Conservation (phyloP, 2,797 vertebrate genomes). For the Synanceia verrucosa region DNA sequence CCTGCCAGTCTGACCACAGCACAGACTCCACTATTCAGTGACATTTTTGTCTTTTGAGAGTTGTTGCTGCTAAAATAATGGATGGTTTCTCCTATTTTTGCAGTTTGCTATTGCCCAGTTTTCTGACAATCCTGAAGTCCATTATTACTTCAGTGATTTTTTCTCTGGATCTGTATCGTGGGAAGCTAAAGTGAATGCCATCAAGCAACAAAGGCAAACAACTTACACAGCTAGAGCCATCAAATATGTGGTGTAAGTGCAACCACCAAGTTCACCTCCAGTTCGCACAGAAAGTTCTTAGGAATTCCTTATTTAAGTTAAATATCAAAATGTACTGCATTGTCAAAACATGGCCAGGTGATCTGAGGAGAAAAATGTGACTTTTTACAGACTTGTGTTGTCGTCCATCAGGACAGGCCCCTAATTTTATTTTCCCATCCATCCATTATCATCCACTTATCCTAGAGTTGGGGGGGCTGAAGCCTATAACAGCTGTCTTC, state of each 20-base stretch:
- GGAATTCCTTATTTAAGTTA: background rate
- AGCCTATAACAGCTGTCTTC: too few relatives aligned
- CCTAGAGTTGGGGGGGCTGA: too few relatives aligned
- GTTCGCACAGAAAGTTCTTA: background rate
- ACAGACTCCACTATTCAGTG: too few relatives aligned
- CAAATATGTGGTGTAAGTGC: conserved; percentile 68
- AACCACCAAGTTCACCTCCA: background rate
- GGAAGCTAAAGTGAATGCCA: accelerated
- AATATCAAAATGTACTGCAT: background rate
- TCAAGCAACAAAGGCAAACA: accelerated
- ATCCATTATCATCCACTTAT: too few relatives aligned
- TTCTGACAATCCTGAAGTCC: accelerated
- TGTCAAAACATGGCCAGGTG: background rate
- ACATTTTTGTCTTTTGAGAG: too few relatives aligned
- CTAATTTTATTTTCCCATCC: background rate
- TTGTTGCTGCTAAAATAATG: accelerated
- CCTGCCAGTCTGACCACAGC: too few relatives aligned
- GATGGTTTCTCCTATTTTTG: conserved; percentile 14
- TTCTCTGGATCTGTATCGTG: background rate
- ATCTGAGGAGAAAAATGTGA: too few relatives aligned
- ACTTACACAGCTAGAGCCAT: conserved; percentile 72
- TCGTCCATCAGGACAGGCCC: too few relatives aligned
- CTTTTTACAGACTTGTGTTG: too few relatives aligned
- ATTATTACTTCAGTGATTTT: conserved; percentile 50
- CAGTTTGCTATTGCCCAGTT: conserved; percentile 80